Conservation (phyloP, 2,888 invertebrate species). For the Tiliacea citrago region DNA sequence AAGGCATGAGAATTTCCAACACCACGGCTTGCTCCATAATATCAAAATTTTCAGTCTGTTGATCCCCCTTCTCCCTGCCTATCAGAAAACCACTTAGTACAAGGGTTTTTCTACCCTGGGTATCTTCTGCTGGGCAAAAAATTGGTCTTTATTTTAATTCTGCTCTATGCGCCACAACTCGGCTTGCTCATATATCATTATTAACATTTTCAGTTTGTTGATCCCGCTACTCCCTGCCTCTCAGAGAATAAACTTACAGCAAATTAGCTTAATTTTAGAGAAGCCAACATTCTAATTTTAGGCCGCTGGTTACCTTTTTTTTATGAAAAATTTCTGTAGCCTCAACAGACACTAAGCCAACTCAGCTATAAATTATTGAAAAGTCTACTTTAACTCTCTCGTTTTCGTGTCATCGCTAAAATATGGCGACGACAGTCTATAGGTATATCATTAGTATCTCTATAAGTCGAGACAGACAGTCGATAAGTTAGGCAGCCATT, state of each 20-base stretch:
- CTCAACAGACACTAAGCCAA: background rate
- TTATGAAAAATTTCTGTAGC: background rate
- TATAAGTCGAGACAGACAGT: conserved; percentile 32
- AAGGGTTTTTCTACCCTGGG: background rate
- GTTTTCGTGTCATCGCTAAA: conserved; percentile 27
- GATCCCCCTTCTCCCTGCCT: background rate
- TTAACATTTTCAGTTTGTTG: background rate
- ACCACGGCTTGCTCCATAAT: background rate
- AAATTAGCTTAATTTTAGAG: conserved; percentile 16
- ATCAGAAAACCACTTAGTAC: background rate
- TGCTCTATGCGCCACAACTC: background rate
- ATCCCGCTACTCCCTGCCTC: background rate
- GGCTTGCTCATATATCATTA: background rate
- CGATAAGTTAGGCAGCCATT: conserved; percentile 43
- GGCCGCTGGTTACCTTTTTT: background rate
- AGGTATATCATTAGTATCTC: conserved; percentile 23
- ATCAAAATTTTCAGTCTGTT: background rate
- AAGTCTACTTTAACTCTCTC: background rate
- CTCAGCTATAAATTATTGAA: background rate
- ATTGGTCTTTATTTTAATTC: background rate
- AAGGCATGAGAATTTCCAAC: background rate
- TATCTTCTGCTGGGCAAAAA: too few species aligned
- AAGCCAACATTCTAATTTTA: conserved; percentile 28
- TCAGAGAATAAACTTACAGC: background rate
- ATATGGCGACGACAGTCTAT: conserved; percentile 3